A percentile compares a stretch with the other conserved stretches of the same genome.
These are phyloP conservation scores for Corella eumyota DNA, from an alignment of 23 tunicate genomes.

Conservation along the genomic window DNA sequence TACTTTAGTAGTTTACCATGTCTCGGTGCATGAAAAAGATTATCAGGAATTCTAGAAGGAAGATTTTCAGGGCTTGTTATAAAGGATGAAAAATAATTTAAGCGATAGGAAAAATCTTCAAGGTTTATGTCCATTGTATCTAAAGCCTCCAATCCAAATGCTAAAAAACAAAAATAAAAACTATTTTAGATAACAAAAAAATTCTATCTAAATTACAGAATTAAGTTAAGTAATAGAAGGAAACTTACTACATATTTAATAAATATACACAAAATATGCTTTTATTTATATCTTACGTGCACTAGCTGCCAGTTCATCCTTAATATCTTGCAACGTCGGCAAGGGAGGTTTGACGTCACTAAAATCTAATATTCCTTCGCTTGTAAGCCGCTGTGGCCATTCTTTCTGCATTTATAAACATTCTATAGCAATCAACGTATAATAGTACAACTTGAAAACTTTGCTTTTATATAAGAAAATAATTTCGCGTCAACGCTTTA, in stretches of 20 bases:
- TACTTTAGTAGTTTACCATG: slow-evolving; percentile 22
- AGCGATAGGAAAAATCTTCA: slow-evolving; percentile 10
- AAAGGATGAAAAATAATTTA: slow-evolving; percentile 19
- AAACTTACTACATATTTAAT: no score
- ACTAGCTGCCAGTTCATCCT: slow-evolving; percentile 23
- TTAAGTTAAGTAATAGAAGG: no score
- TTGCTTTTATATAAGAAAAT: no score
- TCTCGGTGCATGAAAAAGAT: slow-evolving; percentile 74
- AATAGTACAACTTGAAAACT: neutral
- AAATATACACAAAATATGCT: no score
- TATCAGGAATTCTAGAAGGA: slow-evolving; percentile 43
- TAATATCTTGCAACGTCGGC: slow-evolving; percentile 15
- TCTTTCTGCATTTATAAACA: slow-evolving; percentile 54
- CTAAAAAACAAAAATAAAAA: slow-evolving; percentile 20
- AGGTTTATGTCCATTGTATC: slow-evolving; percentile 10
- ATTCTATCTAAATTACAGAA: no score
- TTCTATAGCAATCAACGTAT: neutral
- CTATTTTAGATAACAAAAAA: no score
- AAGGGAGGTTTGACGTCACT: slow-evolving; percentile 2
- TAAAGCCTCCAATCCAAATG: slow-evolving; percentile 32
- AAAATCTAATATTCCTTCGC: slow-evolving; percentile 42
- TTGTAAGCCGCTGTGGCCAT: slow-evolving; percentile 68
- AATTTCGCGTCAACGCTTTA: no score
- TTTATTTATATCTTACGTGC: no score
- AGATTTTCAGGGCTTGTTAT: slow-evolving; percentile 16